Conservation (phyloP, 2,888 invertebrate species). For the Zygaena filipendulae region DNA sequence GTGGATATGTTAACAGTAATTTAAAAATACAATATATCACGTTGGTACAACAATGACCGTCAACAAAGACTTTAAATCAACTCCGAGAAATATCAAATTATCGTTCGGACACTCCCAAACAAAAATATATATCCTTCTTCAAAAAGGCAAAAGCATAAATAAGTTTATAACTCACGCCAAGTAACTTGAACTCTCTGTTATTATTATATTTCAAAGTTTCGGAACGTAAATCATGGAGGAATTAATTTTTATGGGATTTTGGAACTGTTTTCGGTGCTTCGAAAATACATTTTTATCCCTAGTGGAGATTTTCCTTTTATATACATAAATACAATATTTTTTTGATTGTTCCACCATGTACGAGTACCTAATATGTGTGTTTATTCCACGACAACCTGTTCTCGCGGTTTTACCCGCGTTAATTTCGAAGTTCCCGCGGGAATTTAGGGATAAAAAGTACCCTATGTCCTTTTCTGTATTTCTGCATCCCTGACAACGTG, state of each 20-base stretch:
- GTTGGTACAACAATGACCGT: neutral
- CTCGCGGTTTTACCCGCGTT: no score
- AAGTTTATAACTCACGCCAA: conserved; percentile 44
- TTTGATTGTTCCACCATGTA: no score
- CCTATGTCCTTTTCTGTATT: no score
- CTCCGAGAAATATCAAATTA: conserved; percentile 31
- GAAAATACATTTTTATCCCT: no score
- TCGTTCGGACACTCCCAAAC: conserved; percentile 26
- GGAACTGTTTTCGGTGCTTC: conserved; percentile 32
- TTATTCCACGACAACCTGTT: no score
- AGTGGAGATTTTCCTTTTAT: no score
- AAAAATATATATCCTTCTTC: conserved; percentile 19
- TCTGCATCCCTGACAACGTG: no score
- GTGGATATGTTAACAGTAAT: no score
- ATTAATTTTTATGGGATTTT: conserved; percentile 56
- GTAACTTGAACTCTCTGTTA: conserved; percentile 48
- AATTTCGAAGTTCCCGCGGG: no score
- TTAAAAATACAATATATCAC: neutral
- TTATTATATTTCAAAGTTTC: conserved; percentile 62
- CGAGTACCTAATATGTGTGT: no score
- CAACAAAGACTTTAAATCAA: conserved; percentile 23
- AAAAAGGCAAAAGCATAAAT: conserved; percentile 30
- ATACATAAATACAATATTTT: no score
- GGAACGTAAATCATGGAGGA: conserved; percentile 46
- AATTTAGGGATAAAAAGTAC: no score